Evolutionary conservation across 2,113 vertebrate species (phyloP).

Genomic region (Microtus oregoni): DNA sequence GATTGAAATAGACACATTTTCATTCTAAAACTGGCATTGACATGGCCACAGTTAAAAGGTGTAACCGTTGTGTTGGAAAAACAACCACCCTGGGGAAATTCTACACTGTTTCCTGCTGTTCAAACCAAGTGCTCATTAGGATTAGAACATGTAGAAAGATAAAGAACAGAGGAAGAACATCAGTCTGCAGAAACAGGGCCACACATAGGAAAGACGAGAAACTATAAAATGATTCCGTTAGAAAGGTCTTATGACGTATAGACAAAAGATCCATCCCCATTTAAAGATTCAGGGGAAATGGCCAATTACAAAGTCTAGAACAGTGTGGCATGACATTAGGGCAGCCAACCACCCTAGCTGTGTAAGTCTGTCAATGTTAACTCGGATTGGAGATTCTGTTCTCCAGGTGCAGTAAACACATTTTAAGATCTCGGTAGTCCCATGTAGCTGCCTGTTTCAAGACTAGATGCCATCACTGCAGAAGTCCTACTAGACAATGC

Average conservation of each 20-base stretch:
- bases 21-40: slow-evolving; percentile 86
- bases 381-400: slow-evolving; percentile 12
- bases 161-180: not conserved
- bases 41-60: slow-evolving; percentile 73
- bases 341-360: not conserved
- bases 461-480: not conserved
- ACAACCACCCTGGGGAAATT: slow-evolving; percentile 69
- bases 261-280: not conserved
- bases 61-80: slow-evolving; percentile 73
- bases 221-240: not conserved
- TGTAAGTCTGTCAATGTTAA: slow-evolving; percentile 25
- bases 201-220: not conserved
- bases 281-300: not conserved
- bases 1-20: slow-evolving; percentile 81
- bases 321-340: not conserved
- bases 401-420: not conserved
- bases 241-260: not conserved
- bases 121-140: not conserved
- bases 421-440: not conserved
- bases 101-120: not conserved
- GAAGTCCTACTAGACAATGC: not conserved
- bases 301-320: not conserved
- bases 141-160: not conserved
- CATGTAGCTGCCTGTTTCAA: not conserved
- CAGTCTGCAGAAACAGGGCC: not conserved